Evolutionary conservation across 1,140 invertebrate genomes (phyloP).

Genomic region (Drosophila nikananu): DNA sequence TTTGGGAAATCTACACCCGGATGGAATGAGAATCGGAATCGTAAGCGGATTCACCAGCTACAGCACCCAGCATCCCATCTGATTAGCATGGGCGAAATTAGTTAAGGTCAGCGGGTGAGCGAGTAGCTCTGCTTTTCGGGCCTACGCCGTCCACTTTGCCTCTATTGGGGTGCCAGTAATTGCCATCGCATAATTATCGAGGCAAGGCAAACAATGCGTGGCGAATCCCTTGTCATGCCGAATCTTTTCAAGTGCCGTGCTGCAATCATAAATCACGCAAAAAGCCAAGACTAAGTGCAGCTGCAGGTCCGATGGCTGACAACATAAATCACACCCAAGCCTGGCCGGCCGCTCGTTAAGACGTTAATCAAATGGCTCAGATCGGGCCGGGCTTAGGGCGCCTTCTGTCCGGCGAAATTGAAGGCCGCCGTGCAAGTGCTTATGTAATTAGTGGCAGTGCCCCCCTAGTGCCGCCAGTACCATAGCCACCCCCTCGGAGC

Average conservation of each 20-base stretch:
- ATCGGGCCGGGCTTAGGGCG: conserved; percentile 48
- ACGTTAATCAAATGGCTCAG: conserved; percentile 78
- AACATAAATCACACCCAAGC: conserved; percentile 75
- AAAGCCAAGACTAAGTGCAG: conserved; percentile 53
- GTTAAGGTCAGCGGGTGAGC: conserved; percentile 51
- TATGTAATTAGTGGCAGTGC: conserved; percentile 74
- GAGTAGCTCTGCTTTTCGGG: conserved; percentile 43
- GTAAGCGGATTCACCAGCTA: conserved; percentile 4
- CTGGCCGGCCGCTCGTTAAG: conserved; percentile 61
- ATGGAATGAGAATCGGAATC: conserved; percentile 42
- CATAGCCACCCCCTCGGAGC: conserved; percentile 1
- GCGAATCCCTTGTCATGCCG: conserved; percentile 75
- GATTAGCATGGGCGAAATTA: conserved; percentile 33
- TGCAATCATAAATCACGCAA: conserved; percentile 78
- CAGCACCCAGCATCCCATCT: background rate
- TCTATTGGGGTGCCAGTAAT: conserved; percentile 26
- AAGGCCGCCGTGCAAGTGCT: conserved; percentile 67
- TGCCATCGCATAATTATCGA: conserved; percentile 51
- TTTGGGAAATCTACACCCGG: conserved; percentile 80
- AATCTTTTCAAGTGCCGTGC: conserved; percentile 59
- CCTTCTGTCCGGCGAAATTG: conserved; percentile 63
- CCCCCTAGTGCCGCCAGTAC: conserved; percentile 8
- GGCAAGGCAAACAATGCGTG: conserved; percentile 66
- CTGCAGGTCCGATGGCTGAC: conserved; percentile 53
- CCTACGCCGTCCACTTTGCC: conserved; percentile 10